A percentile compares a stretch with the other conserved stretches of the same genome.
phyloP scores from a whole-genome alignment of 2,797 vertebrate genomes.

The Varecia variegata region DNA sequence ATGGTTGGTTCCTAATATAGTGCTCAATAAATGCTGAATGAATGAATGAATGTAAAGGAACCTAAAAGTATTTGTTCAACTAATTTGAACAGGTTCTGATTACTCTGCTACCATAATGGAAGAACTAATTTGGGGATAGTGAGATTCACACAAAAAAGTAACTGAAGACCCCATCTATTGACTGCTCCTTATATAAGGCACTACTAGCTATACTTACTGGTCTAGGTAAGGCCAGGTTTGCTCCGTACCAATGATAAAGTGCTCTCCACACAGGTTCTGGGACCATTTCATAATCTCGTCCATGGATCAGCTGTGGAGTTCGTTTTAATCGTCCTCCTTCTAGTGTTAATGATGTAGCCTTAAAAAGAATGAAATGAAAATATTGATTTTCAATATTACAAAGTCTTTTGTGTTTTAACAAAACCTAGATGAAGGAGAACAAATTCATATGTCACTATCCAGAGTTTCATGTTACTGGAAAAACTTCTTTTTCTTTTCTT shows the following conservation, averaged over 20 bases:
- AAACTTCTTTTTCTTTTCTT: neutral
- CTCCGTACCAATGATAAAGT: conserved; percentile 99
- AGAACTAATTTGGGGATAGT: neutral
- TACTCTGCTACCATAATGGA: neutral
- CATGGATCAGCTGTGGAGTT: conserved; percentile 87
- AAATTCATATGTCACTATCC: neutral
- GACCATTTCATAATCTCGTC: conserved; percentile 94
- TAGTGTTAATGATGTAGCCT: conserved; percentile 96
- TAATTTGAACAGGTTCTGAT: neutral
- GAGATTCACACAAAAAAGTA: neutral
- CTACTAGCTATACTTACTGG: conserved; percentile 88
- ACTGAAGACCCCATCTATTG: neutral
- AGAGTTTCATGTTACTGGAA: conserved; percentile 16
- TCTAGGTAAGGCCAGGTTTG: conserved; percentile 96
- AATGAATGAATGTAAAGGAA: conserved; percentile 28
- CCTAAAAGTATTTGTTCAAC: conserved; percentile 11
- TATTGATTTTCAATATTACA: conserved; percentile 32
- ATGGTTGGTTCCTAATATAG: neutral
- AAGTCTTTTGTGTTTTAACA: conserved; percentile 18
- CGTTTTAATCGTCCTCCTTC: conserved; percentile 95
- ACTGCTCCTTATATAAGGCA: neutral
- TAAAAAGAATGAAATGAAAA: conserved; percentile 46
- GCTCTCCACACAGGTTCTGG: conserved; percentile 99
- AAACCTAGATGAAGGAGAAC: conserved; percentile 35
- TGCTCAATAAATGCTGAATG: conserved; percentile 22